Evolutionary conservation across 92 coral and sea anemone species (phyloP), one percentile per base, ranked within the genome.

Genomic region (Epizoanthus scotinus): DNA sequence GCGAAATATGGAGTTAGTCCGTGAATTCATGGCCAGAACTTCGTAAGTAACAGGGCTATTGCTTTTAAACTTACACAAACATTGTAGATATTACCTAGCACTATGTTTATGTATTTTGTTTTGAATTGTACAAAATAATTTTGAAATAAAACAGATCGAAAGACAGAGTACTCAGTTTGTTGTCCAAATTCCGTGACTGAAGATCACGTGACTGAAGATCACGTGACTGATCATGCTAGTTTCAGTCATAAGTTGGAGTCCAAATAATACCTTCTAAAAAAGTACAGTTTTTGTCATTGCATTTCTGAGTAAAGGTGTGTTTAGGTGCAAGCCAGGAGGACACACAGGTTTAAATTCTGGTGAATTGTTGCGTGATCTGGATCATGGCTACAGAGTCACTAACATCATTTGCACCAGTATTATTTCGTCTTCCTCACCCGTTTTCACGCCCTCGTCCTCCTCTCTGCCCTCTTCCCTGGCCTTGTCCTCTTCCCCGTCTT

Each of bases 341-440:
- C 87, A 89, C 34, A 24, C 68, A 42, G 97, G 91, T 63, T 54
- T 70, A 56, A 91, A 91, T 24, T 82, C 71, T 52, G 91, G 91
- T 19, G 88, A n/a, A 22, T 70, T 77, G 77, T 85, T 85, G 83
- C 86, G 47, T 52, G 56, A 71, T 87, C 89, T 24, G 71, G 72
- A 34, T 86, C 90, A 70, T 62, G 2, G 61, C 74, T 14, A 55
- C 56, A n/a, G 52, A 63, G 19, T 86, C 71, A n/a, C n/a, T n/a
- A n/a, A n/a, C n/a, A n/a, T n/a, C n/a, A n/a, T n/a, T n/a, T n/a
- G n/a, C n/a, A 52, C 82, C 73, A 38, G 44, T 59, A 38, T 64
- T 47, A 9, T 66, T 34, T 38, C 69, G 55, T 15, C 70, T 38
- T 8, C 59, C 87, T 19, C 17, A 71, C 26, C 25, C 63, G 2